Percentiles rank a stretch among this genome's conserved stretches.
phyloP scores from a whole-genome alignment of 2,113 vertebrate genomes.

The Cyanistes caeruleus region DNA sequence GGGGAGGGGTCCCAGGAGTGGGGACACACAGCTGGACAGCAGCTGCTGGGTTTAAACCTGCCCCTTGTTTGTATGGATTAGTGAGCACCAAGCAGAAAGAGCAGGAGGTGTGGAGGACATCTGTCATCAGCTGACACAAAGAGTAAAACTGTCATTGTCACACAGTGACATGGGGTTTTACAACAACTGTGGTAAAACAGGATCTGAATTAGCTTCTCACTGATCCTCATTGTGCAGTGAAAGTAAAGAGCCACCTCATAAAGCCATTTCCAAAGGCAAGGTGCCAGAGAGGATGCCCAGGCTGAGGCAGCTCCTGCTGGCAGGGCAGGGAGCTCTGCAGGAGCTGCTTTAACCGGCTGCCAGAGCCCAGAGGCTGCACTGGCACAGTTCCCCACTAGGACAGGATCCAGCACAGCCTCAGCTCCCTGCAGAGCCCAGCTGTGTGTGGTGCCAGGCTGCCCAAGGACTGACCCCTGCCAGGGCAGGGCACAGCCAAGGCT shows the following conservation, averaged over 20 bases:
- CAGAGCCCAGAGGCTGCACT: background rate
- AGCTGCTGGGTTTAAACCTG: background rate
- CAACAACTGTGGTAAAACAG: background rate
- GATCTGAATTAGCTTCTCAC: constrained; percentile 7
- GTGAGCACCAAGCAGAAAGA: background rate
- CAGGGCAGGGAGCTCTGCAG: constrained; percentile 11
- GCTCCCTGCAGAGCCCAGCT: background rate
- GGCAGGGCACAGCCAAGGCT: background rate
- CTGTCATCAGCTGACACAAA: background rate
- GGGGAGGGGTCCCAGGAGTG: too few relatives aligned
- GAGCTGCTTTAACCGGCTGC: background rate
- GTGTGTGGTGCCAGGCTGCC: background rate
- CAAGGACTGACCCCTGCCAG: background rate
- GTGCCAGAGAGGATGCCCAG: background rate
- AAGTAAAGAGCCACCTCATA: background rate
- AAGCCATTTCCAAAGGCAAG: background rate
- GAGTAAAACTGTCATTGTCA: background rate
- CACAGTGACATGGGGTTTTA: background rate
- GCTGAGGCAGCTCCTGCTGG: background rate
- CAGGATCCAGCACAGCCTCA: background rate
- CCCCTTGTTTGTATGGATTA: background rate
- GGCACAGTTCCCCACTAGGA: background rate
- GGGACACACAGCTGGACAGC: background rate
- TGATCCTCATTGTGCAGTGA: background rate
- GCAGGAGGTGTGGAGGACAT: background rate